These are phyloP conservation scores for Odontophorus gujanensis DNA, from an alignment of 2,113 vertebrate species.

Conservation along the genomic window DNA sequence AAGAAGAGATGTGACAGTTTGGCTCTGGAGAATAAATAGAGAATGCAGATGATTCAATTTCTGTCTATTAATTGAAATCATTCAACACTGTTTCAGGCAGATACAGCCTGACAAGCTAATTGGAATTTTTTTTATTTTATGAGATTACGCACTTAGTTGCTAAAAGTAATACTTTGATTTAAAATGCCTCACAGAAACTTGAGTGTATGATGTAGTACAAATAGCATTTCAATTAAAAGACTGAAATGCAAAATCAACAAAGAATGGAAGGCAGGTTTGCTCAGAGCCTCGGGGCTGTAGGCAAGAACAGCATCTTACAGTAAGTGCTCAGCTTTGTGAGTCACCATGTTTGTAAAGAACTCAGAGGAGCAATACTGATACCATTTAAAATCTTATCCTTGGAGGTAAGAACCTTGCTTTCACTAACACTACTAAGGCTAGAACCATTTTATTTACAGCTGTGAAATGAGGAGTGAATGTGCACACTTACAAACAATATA, in stretches of 20 bases:
- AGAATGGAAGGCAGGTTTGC: neutral
- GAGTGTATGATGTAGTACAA: neutral
- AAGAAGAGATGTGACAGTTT: neutral
- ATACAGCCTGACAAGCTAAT: neutral
- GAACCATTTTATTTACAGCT: neutral
- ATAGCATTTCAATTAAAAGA: neutral
- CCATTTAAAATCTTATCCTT: neutral
- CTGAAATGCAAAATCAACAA: neutral
- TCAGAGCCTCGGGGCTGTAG: neutral
- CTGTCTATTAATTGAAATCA: neutral
- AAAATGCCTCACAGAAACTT: constrained; percentile 2
- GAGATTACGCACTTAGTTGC: neutral
- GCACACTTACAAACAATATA: neutral
- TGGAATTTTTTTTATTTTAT: neutral
- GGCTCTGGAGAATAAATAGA: neutral
- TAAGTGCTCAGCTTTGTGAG: neutral
- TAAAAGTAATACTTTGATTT: neutral
- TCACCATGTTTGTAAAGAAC: neutral
- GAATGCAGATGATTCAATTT: neutral
- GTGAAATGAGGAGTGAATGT: neutral
- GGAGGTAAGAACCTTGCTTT: neutral
- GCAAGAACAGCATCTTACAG: neutral
- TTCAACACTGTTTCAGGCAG: neutral
- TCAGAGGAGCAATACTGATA: neutral
- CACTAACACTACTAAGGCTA: neutral